Base-by-base conservation (phyloP, 2,888 invertebrate genomes). In the Protophormia terraenovae region DNA sequence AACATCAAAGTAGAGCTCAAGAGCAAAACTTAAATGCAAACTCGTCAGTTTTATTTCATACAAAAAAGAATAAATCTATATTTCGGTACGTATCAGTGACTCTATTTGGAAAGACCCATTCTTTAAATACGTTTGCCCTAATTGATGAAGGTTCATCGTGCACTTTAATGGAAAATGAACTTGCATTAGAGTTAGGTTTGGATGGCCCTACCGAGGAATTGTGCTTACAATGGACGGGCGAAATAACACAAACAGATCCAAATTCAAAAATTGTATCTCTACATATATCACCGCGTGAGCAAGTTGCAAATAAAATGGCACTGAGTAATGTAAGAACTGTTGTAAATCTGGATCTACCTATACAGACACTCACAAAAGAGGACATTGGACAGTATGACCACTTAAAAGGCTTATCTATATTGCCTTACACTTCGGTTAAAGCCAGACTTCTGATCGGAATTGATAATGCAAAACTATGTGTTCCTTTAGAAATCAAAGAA, bases 121-220 rank as follows among this genome's bases (percentile, higher is more conserved):
- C 80, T n/a, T 16, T 83, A n/a, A 47, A 87, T 41, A 86, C 86
- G 0, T 87, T n/a, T n/a, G n/a, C n/a, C n/a, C n/a, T 82, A 16
- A 80, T 86, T 38, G 80, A 87, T 35, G 86, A 87, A 16, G 85
- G 86, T 22, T 69, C 87, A 4, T 66, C 87, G 1, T 84, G 82
- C n/a, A 66, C 84, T 27, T 14, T 84, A 12, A 83, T 81, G 10
- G 84, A 86, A 81, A 38, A 67, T 3, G 55, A 73, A 12, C 38
- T 86, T 12, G 83, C 83, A 4, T 27, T 16, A 3, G 62, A 84
- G 6, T 66, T 86, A 6, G 86, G 69, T 2, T 24, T 86, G 14
- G 67, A 83, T 8, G 84, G 84, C 1, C 84, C 73, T 10, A 19
- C 58, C 7, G 62, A 45, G 22, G 82, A 86, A 27, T 53, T 86